phyloP scores from a whole-genome alignment of 2,113 vertebrate species.

The Leucoraja erinaceus region DNA sequence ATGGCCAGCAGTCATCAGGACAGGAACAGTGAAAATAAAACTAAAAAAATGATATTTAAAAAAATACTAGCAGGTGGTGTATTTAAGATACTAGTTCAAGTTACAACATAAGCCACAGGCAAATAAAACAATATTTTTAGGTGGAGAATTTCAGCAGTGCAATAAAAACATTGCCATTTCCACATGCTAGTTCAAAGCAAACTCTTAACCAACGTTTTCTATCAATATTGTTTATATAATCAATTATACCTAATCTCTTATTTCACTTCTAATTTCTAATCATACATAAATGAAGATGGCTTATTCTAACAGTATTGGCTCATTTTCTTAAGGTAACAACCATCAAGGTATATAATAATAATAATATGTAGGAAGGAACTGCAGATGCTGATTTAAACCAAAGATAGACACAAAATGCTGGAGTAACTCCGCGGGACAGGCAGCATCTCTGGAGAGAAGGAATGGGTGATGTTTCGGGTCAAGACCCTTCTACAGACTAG shows the following conservation, averaged over 20 bases:
- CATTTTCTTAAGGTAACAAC: not conserved
- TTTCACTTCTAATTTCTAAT: not conserved
- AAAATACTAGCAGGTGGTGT: not conserved
- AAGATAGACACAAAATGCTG: no score
- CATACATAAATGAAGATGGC: not conserved
- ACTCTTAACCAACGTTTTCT: not conserved
- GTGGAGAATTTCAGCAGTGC: not conserved
- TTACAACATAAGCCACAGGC: not conserved
- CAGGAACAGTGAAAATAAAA: not conserved
- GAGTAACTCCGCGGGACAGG: no score
- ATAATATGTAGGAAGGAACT: no score
- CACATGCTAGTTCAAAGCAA: not conserved
- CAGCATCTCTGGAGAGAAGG: no score
- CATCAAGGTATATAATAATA: no score
- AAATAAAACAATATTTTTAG: not conserved
- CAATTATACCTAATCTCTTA: not conserved
- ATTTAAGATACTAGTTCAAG: not conserved
- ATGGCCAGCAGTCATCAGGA: not conserved
- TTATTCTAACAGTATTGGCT: not conserved
- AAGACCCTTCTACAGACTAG: not conserved
- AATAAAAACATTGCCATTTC: not conserved
- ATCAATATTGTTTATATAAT: not conserved
- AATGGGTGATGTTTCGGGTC: no score
- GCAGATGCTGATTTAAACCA: no score
- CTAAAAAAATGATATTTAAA: not conserved